phyloP scores from a whole-genome alignment of 2,797 vertebrate genomes.

The Cyclopterus lumpus region DNA sequence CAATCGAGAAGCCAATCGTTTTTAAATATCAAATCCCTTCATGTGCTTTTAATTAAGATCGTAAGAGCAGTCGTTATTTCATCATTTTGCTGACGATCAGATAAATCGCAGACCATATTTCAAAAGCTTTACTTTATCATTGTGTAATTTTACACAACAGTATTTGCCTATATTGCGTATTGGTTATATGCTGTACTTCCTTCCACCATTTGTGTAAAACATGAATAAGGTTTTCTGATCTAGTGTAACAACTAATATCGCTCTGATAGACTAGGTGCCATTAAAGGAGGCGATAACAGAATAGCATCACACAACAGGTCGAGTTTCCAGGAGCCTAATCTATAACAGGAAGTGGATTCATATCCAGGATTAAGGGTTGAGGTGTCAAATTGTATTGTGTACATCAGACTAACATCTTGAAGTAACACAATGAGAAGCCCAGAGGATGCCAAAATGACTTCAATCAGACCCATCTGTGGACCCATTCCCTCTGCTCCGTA shows the following conservation, averaged over 20 bases:
- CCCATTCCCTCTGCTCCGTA: conserved; percentile 38
- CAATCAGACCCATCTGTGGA: neutral
- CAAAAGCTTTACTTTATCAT: neutral
- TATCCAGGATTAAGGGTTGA: neutral
- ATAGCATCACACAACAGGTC: neutral
- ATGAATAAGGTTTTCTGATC: neutral
- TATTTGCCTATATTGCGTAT: neutral
- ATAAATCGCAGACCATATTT: neutral
- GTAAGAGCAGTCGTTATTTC: neutral
- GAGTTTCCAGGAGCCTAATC: neutral
- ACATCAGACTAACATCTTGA: neutral
- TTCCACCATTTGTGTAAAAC: neutral
- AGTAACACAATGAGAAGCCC: neutral
- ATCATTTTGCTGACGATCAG: neutral
- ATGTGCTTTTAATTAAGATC: neutral
- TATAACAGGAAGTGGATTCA: neutral
- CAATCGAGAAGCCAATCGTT: neutral
- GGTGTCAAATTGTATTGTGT: neutral
- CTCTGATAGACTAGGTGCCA: neutral
- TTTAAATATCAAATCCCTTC: neutral
- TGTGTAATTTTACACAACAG: neutral
- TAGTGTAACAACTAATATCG: neutral
- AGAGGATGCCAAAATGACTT: neutral
- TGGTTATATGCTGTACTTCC: neutral
- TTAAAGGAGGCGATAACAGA: neutral